Percentiles rank a stretch among this genome's conserved stretches.
phyloP scores from a whole-genome alignment of 2,113 vertebrate species.

The Columba janthina region DNA sequence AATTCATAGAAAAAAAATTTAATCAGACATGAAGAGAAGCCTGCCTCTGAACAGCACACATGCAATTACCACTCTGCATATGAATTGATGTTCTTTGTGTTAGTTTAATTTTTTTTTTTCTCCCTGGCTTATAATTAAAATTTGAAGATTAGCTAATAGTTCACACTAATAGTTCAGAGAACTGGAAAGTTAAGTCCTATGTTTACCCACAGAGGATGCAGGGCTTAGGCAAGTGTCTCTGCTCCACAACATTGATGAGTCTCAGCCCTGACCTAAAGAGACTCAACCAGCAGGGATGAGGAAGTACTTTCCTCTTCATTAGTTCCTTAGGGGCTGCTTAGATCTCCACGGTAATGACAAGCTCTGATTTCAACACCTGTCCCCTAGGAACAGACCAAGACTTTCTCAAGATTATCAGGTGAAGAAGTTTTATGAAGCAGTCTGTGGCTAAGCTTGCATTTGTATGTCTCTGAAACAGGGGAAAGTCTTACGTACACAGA shows the following conservation, averaged over 20 bases:
- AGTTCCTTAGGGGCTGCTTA: neutral
- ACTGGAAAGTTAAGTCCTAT: conserved; percentile 6
- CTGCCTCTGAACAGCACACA: neutral
- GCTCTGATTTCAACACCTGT: neutral
- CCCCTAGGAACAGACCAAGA: neutral
- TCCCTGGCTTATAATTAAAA: conserved; percentile 9
- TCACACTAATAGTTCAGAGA: neutral
- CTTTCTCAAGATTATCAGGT: neutral
- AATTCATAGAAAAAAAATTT: neutral
- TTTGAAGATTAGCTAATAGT: neutral
- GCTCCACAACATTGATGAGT: neutral
- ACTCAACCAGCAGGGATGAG: neutral
- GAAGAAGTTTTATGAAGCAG: neutral
- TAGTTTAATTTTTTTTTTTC: neutral
- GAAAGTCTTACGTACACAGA: neutral
- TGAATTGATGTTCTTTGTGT: neutral
- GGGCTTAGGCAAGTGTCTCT: neutral
- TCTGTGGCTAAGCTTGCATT: neutral
- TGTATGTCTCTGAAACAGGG: neutral
- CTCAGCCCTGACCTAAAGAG: neutral
- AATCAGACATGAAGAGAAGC: neutral
- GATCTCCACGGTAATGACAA: neutral
- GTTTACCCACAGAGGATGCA: neutral
- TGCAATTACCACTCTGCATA: conserved; percentile 6
- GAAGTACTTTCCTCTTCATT: neutral